Percentiles rank a stretch among this genome's conserved stretches.
Evolutionary conservation across 1,140 invertebrate species (phyloP).

Genomic region (Trachymyrmex septentrionalis): DNA sequence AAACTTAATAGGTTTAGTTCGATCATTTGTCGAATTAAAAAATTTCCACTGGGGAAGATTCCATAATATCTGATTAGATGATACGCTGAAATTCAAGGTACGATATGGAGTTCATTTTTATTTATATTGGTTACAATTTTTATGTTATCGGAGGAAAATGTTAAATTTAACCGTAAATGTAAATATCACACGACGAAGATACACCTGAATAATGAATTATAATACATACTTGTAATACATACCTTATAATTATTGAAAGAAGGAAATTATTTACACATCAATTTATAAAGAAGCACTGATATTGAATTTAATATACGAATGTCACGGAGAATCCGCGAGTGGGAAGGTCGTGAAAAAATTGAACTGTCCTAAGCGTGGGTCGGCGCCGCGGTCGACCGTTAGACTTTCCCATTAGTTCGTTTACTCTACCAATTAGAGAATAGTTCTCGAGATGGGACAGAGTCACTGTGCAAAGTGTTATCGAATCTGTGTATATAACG

Average conservation of each 20-base stretch:
- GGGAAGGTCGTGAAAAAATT: conserved; percentile 57
- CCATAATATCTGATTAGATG: conserved; percentile 30
- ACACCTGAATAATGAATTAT: background rate
- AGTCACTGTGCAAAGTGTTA: conserved; percentile 71
- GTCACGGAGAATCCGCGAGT: conserved; percentile 7
- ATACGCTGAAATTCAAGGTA: conserved; percentile 51
- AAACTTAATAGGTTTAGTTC: background rate
- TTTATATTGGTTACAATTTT: background rate
- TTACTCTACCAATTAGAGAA: conserved; percentile 71
- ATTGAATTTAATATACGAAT: conserved; percentile 50
- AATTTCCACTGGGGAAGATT: conserved; percentile 28
- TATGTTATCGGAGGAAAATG: background rate
- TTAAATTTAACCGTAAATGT: background rate
- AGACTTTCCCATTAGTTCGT: conserved; percentile 71
- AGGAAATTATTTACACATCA: conserved; percentile 2
- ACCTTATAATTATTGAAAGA: background rate
- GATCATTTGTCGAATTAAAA: conserved; percentile 18
- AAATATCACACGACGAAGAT: background rate
- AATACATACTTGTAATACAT: background rate
- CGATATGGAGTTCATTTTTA: conserved; percentile 26
- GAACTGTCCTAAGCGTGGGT: conserved; percentile 48
- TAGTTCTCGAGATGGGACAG: conserved; percentile 72
- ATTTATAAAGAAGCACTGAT: conserved; percentile 59
- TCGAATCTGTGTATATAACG: conserved; percentile 70
- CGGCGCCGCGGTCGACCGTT: conserved; percentile 62